A percentile compares a stretch with the other conserved stretches of the same genome.
phyloP scores from a whole-genome alignment of 2,113 vertebrate species.

The Muntiacus reevesi region DNA sequence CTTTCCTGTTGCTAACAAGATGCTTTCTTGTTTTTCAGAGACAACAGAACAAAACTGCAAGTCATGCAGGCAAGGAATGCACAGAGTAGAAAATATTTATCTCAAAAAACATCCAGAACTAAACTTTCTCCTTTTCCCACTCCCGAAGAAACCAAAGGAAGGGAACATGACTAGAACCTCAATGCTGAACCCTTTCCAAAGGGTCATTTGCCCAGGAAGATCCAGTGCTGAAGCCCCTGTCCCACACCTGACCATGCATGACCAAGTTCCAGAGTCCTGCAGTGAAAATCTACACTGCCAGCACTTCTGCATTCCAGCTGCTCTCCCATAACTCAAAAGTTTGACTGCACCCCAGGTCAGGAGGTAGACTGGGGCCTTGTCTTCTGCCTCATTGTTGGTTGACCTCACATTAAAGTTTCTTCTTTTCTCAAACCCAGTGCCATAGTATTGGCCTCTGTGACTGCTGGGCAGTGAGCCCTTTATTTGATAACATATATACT shows the following conservation, averaged over 20 bases:
- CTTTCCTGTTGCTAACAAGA: background rate
- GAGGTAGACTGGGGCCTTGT: background rate
- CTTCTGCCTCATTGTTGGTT: background rate
- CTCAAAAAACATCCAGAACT: background rate
- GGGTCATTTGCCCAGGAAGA: background rate
- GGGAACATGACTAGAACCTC: background rate
- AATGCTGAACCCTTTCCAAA: background rate
- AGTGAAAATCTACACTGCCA: background rate
- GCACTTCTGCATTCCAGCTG: background rate
- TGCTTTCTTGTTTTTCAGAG: background rate
- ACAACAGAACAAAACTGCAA: background rate
- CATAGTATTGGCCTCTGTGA: background rate
- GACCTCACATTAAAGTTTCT: background rate
- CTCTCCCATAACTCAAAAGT: background rate
- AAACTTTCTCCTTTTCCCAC: background rate
- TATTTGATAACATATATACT: background rate
- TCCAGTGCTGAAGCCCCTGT: background rate
- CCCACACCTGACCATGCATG: background rate
- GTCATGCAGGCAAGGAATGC: background rate
- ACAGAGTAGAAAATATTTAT: background rate
- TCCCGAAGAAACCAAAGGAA: background rate
- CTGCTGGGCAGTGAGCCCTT: background rate
- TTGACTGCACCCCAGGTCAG: rapidly evolving
- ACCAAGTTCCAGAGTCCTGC: background rate
- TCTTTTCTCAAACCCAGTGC: background rate